Conservation (phyloP, 1,140 invertebrate genomes). For the Sitophilus oryzae region DNA sequence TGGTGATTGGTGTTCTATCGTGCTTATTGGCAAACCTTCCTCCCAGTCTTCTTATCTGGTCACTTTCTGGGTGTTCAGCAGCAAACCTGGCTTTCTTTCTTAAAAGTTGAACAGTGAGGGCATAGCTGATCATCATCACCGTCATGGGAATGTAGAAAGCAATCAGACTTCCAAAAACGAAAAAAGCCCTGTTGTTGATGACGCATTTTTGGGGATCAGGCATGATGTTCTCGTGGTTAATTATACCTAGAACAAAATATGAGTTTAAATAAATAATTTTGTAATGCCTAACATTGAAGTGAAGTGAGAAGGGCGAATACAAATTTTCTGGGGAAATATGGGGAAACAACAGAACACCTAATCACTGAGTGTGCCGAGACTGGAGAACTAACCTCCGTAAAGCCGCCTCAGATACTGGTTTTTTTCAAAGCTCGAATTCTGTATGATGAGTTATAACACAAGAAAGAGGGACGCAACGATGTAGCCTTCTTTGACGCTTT, state of each 20-base stretch:
- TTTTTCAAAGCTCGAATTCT: too few relatives aligned
- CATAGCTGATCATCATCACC: slow-evolving; percentile 85
- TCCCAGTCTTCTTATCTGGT: slow-evolving; percentile 54
- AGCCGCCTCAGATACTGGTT: too few relatives aligned
- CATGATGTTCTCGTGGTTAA: slow-evolving; percentile 71
- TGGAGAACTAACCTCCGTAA: too few relatives aligned
- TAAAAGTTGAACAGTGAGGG: slow-evolving; percentile 79
- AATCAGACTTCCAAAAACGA: slow-evolving; percentile 81
- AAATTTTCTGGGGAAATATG: too few relatives aligned
- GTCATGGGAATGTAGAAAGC: slow-evolving; percentile 92
- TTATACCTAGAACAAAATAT: slow-evolving; percentile 52
- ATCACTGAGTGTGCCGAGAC: too few relatives aligned
- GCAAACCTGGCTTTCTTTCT: slow-evolving; percentile 65
- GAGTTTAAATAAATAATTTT: too few relatives aligned
- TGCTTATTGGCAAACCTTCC: slow-evolving; percentile 55
- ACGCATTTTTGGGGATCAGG: slow-evolving; percentile 66
- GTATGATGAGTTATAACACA: too few relatives aligned
- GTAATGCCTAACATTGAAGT: too few relatives aligned
- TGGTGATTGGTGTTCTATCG: slow-evolving; percentile 43
- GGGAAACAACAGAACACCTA: too few relatives aligned
- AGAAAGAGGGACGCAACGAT: too few relatives aligned
- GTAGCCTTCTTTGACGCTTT: too few relatives aligned
- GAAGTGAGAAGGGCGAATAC: too few relatives aligned
- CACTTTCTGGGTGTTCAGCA: slow-evolving; percentile 55
- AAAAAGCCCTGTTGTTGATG: slow-evolving; percentile 82